Evolutionary conservation across 2,113 vertebrate species (phyloP).

Genomic region (Sula dactylatra): DNA sequence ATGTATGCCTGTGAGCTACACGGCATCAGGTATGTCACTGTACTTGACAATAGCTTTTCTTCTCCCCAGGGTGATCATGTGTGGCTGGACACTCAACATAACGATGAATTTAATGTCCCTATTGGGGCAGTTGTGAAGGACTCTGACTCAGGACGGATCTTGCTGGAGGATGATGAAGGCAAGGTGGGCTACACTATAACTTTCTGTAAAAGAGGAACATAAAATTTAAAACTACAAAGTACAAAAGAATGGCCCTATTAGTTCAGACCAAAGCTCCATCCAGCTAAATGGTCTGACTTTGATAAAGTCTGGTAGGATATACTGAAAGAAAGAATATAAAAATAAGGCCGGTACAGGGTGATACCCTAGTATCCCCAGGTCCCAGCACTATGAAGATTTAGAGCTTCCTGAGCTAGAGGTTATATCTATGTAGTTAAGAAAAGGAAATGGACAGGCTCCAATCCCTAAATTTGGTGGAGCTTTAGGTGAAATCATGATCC

Average conservation of each 20-base stretch:
- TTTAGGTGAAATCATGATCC: not conserved
- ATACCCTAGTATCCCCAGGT: not conserved
- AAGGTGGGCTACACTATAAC: conserved; percentile 78
- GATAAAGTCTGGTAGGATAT: not conserved
- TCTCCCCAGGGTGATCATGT: conserved; percentile 88
- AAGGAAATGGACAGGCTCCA: not conserved
- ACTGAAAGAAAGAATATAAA: not conserved
- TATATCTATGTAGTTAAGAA: not conserved
- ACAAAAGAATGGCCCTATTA: not conserved
- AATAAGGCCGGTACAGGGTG: not conserved
- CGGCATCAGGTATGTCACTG: not conserved
- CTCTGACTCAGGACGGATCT: conserved; percentile 79
- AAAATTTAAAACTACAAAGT: not conserved
- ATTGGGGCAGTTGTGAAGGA: conserved; percentile 87
- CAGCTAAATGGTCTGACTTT: not conserved
- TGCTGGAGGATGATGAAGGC: conserved; percentile 92
- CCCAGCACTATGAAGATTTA: not conserved
- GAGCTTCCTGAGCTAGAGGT: not conserved
- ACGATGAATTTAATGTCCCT: conserved; percentile 72
- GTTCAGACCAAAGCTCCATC: not conserved
- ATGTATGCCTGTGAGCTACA: not conserved
- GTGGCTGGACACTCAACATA: conserved; percentile 81
- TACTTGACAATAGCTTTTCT: not conserved
- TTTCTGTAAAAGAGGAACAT: not conserved
- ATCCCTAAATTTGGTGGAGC: not conserved